Evolutionary conservation across 2,797 vertebrate genomes (phyloP).

Genomic region (Scyliorhinus canicula): DNA sequence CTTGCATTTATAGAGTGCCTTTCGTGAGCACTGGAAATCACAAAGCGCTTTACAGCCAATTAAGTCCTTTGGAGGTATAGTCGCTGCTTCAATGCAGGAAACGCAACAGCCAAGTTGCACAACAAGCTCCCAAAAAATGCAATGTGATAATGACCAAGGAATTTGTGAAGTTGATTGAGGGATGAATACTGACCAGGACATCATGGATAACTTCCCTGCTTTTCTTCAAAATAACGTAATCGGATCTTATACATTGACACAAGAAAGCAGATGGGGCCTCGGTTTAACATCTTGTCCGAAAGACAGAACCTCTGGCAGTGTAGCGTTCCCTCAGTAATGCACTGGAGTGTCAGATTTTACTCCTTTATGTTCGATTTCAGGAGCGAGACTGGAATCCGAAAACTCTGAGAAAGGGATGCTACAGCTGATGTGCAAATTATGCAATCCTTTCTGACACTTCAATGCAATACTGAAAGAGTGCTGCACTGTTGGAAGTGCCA

Average conservation of each 20-base stretch:
- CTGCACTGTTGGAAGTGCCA: background rate
- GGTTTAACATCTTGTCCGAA: background rate
- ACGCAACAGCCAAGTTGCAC: background rate
- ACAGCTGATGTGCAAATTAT: background rate
- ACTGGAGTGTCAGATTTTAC: background rate
- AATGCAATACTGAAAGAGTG: background rate
- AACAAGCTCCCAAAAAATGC: background rate
- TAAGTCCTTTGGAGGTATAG: background rate
- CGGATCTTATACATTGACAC: background rate
- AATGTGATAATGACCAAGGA: background rate
- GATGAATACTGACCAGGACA: background rate
- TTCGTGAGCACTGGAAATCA: background rate
- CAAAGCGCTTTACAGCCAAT: background rate
- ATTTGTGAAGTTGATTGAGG: background rate
- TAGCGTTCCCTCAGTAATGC: background rate
- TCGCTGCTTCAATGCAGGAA: background rate
- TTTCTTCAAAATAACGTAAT: background rate
- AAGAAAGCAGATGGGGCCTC: background rate
- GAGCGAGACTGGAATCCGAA: background rate
- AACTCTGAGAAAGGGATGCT: background rate
- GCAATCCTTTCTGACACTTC: background rate
- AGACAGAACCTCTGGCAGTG: background rate
- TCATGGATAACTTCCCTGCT: background rate
- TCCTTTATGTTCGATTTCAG: too few relatives aligned
- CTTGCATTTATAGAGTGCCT: background rate